A percentile compares a stretch with the other conserved stretches of the same genome.
Evolutionary conservation across 2,888 invertebrate species (phyloP).

Genomic region (Idaea straminata): DNA sequence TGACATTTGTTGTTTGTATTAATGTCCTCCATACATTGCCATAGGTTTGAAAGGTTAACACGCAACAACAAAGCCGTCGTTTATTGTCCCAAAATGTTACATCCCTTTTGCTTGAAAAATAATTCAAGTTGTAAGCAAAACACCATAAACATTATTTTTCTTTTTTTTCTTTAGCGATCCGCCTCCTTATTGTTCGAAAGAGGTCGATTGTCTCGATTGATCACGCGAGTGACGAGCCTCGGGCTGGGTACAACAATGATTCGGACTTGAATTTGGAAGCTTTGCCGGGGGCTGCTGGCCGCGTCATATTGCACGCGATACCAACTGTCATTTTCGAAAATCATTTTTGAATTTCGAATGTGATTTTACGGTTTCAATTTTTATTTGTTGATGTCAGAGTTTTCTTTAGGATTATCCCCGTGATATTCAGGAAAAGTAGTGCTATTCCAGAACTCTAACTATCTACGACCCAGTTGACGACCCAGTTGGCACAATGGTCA

Average conservation of each 20-base stretch:
- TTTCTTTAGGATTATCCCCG: not conserved
- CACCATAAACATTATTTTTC: not conserved
- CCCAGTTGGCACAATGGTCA: too few species aligned
- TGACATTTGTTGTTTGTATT: too few species aligned
- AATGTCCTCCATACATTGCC: too few species aligned
- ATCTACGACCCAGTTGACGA: too few species aligned
- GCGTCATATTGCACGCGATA: slow-evolving; percentile 68
- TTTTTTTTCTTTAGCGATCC: slow-evolving; percentile 14
- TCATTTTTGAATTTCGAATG: slow-evolving; percentile 17
- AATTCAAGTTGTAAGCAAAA: not conserved
- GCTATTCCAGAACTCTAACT: too few species aligned
- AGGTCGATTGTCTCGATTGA: slow-evolving; percentile 31
- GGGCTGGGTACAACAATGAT: slow-evolving; percentile 36
- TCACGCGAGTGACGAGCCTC: slow-evolving; percentile 49
- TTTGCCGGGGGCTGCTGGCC: slow-evolving; percentile 45
- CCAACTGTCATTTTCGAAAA: slow-evolving; percentile 30
- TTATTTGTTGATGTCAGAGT: not conserved
- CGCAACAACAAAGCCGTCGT: too few species aligned
- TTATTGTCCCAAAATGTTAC: too few species aligned
- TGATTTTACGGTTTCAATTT: not conserved
- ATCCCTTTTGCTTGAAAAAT: not conserved
- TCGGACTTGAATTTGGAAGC: slow-evolving; percentile 57
- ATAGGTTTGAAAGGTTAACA: too few species aligned
- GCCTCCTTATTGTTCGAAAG: slow-evolving; percentile 40
- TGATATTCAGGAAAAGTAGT: too few species aligned